Base-by-base conservation (phyloP, 1,140 invertebrate genomes). In the Pseudomyrmex dendroicus region DNA sequence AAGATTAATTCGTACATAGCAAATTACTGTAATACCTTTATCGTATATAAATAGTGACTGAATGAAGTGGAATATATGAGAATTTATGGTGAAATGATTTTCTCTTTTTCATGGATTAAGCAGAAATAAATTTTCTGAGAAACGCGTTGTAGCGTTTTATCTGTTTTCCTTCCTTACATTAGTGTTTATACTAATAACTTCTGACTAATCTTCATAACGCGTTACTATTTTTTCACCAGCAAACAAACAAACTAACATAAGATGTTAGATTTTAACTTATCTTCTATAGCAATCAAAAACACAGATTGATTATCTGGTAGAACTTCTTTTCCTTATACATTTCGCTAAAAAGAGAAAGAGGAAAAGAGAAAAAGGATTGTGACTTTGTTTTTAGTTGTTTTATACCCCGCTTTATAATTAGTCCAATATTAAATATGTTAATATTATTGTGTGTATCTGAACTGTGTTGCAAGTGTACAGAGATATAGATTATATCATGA, bases 371-470 rank as follows among this genome's bases (percentile, higher is more conserved):
- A 35, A 35, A 35, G 35, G 7, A 7, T 7, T 35, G 82, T 52
- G 50, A 52, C 73, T 61, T 57, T 73, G 56, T 64, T 66, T 80
- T 50, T 20, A 74, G 50, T 50, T 77, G 50, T 77, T 82, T 82
- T 57, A 85, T 20, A 12, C 46, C 17, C 84, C 57, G 63, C 59
- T 12, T 73, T 90, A 83, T 76, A 77, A 88, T 84, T 87, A 86
- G 90, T 92, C 90, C 91, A 91, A 92, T 91, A 92, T 93, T 93
- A 90, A 93, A 92, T 92, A 92, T 93, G 89, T 93, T 92, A 83
- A 92, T 92, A 92, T 91, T 92, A 93, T 92, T 93, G 86, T 92
- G 89, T 93, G 89, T 93, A 92, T 93, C 80, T 92, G 91, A 92
- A 93, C 91, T 90, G 46, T 70, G 91, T 93, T 92, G 91, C 91